Base-by-base conservation (phyloP, 2,797 vertebrate genomes). In the Synaphobranchus kaupii region DNA sequence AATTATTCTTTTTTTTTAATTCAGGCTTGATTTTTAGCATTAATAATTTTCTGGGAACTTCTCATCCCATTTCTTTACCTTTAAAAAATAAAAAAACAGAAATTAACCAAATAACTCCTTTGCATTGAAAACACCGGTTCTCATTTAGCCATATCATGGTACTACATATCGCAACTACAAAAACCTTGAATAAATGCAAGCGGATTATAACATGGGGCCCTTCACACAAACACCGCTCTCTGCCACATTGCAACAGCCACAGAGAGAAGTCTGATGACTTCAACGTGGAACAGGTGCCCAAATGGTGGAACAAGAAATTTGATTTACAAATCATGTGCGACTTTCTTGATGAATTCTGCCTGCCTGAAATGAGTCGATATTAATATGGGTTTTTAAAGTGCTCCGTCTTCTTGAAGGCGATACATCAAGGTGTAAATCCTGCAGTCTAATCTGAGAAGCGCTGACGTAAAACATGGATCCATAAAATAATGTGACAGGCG, bases 391-490 rank as follows among this genome's bases (percentile, higher is more conserved):
- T 89, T 90, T 90, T 78, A 89, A 90, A 90, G 88, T 89, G 76
- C 63, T 84, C 80, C 39, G 71, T 85, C 85, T 82, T 52, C 56
- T 56, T 76, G 50, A 84, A 85, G 89, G 56, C 91, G 92, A 94
- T 87, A 86, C 83, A 93, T 88, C 76, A 0, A 86, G 34, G 83
- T 34, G 87, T 93, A 90, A 92, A 93, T 93, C 92, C 83, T 48
- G 6, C 50, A n/a, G 71, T 89, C 89, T 90, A 89, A 92, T 90
- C 90, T 90, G 88, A 50, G 52, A 80, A 90, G 85, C 89, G 83
- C 83, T 9, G 81, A 86, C 88, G 86, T 90, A 87, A 91, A 93
- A 90, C 87, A 58, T 81, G 48, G 68, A 47, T 76, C 86, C 90
- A 93, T 93, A 91, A 93, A 83, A 92, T 83, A 88, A 31, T 71